phyloP scores from a whole-genome alignment of 2,113 vertebrate genomes.

The Zootoca vivipara region DNA sequence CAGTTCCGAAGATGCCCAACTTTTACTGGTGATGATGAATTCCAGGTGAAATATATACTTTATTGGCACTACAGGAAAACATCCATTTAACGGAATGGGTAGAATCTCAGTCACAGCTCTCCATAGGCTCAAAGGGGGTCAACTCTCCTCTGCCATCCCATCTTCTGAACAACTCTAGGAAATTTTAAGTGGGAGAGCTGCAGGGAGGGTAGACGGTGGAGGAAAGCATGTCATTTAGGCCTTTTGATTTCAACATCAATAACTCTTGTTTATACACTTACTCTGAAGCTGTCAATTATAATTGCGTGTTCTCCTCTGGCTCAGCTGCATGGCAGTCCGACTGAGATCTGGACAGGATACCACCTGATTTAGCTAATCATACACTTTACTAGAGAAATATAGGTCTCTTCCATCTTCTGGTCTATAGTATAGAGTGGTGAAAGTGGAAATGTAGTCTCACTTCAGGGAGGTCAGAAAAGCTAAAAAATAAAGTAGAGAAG shows the following conservation, averaged over 20 bases:
- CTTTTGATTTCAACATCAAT: not conserved
- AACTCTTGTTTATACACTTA: no score
- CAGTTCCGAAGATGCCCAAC: not conserved
- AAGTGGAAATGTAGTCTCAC: not conserved
- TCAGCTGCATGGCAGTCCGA: not conserved
- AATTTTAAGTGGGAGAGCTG: not conserved
- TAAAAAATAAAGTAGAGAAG: not conserved
- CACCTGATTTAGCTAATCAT: not conserved
- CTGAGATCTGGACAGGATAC: not conserved
- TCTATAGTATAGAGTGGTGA: not conserved
- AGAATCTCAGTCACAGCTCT: not conserved
- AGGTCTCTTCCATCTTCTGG: not conserved
- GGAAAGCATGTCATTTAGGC: not conserved
- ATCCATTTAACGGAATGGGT: not conserved
- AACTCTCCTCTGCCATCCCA: not conserved
- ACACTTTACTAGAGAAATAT: not conserved
- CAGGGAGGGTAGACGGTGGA: not conserved
- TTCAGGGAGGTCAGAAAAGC: not conserved
- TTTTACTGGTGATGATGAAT: not conserved
- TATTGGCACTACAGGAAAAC: not conserved
- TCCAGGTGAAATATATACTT: not conserved
- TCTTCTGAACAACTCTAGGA: not conserved
- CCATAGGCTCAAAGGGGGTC: no score
- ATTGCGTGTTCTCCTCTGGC: not conserved
- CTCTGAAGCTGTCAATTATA: not conserved